Percentiles rank a stretch among this genome's conserved stretches.
Conservation (phyloP, 2,113 vertebrate species). For the Coracopsis vasa region DNA sequence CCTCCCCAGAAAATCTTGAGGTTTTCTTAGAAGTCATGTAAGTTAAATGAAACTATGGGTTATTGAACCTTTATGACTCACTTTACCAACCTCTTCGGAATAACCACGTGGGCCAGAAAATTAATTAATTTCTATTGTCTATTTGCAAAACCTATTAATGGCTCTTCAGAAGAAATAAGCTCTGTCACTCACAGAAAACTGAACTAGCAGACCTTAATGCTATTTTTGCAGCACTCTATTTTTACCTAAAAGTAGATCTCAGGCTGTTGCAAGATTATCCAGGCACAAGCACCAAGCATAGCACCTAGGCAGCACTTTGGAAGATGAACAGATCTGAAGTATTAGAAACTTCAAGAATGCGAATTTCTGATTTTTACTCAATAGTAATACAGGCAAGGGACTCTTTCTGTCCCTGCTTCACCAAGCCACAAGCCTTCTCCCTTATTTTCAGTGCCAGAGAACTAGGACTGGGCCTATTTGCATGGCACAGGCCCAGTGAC, state of each 20-base stretch:
- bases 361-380: background rate
- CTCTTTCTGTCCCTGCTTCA: background rate
- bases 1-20: background rate
- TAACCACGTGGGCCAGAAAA: constrained; percentile 9
- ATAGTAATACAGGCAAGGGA: background rate
- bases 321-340: background rate
- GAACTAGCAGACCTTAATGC: background rate
- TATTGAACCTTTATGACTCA: constrained; percentile 22
- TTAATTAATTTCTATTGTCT: constrained; percentile 41
- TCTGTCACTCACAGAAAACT: background rate
- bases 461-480: background rate
- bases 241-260: background rate
- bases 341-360: background rate
- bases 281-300: background rate
- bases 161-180: background rate
- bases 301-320: background rate
- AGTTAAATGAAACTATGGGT: background rate
- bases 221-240: background rate
- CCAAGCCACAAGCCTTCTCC: background rate
- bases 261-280: background rate
- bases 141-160: constrained; percentile 6
- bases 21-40: background rate
- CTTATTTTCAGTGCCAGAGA: background rate
- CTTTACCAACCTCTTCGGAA: background rate
- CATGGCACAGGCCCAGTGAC: background rate